Evolutionary conservation across 2,888 invertebrate genomes (phyloP).

Genomic region (Drosophila basisetae): DNA sequence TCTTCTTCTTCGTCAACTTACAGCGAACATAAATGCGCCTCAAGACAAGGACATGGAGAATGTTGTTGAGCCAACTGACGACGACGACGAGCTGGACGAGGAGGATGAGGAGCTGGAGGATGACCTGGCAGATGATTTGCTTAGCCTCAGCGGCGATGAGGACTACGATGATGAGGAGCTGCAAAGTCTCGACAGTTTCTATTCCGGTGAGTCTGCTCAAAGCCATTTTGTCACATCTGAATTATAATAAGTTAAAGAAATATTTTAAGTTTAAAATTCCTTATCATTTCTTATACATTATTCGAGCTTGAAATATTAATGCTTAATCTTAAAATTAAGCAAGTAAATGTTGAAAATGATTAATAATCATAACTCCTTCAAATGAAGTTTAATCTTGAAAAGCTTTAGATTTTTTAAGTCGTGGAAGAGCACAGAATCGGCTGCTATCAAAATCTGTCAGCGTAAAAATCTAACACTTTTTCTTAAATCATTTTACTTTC

Average conservation of each 20-base stretch:
- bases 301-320: not conserved
- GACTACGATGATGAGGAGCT: constrained; percentile 82
- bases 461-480: not conserved
- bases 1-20: constrained; percentile 6
- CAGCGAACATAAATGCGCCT: constrained; percentile 45
- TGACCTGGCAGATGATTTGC: constrained; percentile 60
- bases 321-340: not conserved
- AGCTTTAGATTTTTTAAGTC: not conserved
- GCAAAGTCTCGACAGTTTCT: constrained; percentile 84
- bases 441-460: accelerated
- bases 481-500: not conserved
- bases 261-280: not conserved
- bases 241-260: not conserved
- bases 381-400: not conserved
- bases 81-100: constrained; percentile 27
- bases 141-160: constrained; percentile 69
- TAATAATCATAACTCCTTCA: accelerated
- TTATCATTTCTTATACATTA: not conserved
- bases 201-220: constrained; percentile 82
- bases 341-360: no score
- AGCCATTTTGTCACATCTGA: constrained; percentile 28
- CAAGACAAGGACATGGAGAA: constrained; percentile 22
- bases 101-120: constrained; percentile 52
- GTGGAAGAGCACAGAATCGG: not conserved
- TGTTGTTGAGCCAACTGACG: constrained; percentile 4